Evolutionary conservation across 2,797 vertebrate genomes (phyloP).

Genomic region (Notolabrus celidotus): DNA sequence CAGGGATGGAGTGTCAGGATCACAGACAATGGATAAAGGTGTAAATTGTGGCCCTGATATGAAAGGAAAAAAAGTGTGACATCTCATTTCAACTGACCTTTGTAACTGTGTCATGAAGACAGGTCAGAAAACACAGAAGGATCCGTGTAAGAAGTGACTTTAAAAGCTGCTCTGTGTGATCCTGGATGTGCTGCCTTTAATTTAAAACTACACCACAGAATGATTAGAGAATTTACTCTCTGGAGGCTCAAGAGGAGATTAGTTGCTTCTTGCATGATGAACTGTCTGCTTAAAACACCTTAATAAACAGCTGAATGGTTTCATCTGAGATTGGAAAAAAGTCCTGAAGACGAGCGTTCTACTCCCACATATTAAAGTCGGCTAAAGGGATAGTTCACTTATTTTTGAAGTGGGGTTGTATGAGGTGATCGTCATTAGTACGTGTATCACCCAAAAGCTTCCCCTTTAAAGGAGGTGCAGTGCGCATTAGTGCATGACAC

Average conservation of each 20-base stretch:
- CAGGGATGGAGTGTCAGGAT: conserved; percentile 34
- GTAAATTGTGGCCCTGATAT: conserved; percentile 32
- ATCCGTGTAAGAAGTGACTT: conserved; percentile 37
- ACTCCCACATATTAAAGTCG: not conserved
- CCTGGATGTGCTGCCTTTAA: conserved; percentile 7
- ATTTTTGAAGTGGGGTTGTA: no score
- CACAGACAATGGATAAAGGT: conserved; percentile 51
- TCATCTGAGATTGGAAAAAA: not conserved
- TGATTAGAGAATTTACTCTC: conserved; percentile 18
- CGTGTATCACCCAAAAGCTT: no score
- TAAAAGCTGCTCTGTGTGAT: conserved; percentile 11
- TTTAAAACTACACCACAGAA: conserved; percentile 13
- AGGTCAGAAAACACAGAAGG: conserved; percentile 17
- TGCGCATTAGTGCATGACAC: no score
- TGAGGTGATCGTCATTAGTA: no score
- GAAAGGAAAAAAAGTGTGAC: conserved; percentile 49
- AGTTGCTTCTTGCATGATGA: conserved; percentile 13
- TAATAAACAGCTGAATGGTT: conserved; percentile 5
- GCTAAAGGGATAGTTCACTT: not conserved
- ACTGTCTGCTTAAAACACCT: not conserved
- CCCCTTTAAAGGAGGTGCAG: no score
- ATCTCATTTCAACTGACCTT: conserved; percentile 61
- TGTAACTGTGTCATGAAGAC: conserved; percentile 37
- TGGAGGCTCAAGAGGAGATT: conserved; percentile 13
- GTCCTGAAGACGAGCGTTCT: not conserved